These are phyloP conservation scores for Azemiops feae DNA, from an alignment of 2,113 vertebrate genomes.

Conservation along the genomic window DNA sequence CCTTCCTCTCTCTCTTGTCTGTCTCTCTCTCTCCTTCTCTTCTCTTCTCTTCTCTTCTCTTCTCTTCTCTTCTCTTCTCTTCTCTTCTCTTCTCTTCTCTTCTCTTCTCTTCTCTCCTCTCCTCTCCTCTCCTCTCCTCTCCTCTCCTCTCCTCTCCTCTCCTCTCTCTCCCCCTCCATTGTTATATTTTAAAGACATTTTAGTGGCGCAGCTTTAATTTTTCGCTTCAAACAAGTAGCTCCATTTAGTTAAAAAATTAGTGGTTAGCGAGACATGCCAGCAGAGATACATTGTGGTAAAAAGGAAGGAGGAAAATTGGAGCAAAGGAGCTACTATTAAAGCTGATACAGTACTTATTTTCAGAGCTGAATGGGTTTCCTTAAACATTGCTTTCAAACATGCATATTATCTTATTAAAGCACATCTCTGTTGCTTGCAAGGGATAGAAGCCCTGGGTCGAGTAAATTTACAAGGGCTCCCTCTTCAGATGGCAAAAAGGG, in stretches of 20 bases:
- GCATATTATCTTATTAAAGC: background rate
- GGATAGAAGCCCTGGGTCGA: background rate
- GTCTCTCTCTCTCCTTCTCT: no score
- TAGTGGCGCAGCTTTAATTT: background rate
- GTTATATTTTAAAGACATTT: constrained; percentile 13
- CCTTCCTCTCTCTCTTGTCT: no score
- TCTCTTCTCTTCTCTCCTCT: no score
- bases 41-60: no score
- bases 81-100: no score
- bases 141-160: no score
- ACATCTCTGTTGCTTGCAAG: background rate
- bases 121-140: no score
- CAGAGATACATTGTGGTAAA: background rate
- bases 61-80: no score
- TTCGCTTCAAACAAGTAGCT: background rate
- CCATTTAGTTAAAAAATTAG: constrained; percentile 30
- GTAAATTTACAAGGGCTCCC: background rate
- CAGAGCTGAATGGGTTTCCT: background rate
- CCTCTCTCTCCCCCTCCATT: background rate
- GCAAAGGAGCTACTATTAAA: constrained; percentile 8
- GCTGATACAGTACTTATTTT: background rate
- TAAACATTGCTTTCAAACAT: background rate
- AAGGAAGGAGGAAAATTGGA: background rate
- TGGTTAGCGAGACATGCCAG: background rate
- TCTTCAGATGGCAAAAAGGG: background rate